These are phyloP conservation scores for Cossypha caffra DNA, from an alignment of 2,797 vertebrate species.

Conservation along the genomic window DNA sequence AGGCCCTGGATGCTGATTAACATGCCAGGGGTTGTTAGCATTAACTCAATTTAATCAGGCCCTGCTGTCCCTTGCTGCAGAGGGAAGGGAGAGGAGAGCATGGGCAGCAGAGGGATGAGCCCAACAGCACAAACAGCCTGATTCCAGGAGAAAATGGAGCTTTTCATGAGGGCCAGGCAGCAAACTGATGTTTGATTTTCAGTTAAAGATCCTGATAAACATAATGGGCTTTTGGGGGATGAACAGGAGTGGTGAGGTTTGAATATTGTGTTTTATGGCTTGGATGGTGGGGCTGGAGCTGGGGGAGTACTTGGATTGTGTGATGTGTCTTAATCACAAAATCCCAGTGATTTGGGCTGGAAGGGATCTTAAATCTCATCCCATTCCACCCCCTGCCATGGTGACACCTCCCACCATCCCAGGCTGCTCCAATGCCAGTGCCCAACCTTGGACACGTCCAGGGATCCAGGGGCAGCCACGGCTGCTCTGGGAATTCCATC, in stretches of 20 bases:
- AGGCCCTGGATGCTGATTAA: background rate
- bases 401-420: rapidly evolving
- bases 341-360: background rate
- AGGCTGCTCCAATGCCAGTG: rapidly evolving
- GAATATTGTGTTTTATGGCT: rapidly evolving
- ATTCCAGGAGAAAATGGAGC: background rate
- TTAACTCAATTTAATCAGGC: slow-evolving; percentile 17
- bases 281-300: background rate
- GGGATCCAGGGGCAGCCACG: background rate
- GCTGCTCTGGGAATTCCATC: background rate
- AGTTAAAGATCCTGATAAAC: background rate
- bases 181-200: background rate
- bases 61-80: slow-evolving; percentile 19
- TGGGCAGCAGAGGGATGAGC: background rate
- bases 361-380: background rate
- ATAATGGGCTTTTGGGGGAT: background rate
- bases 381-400: background rate
- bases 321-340: rapidly evolving
- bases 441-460: rapidly evolving
- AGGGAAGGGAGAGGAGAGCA: background rate
- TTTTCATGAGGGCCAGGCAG: background rate
- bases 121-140: background rate
- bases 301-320: rapidly evolving
- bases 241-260: background rate
- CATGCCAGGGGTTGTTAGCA: background rate